Evolutionary conservation across 2,888 invertebrate genomes (phyloP), one percentile per base, ranked within the genome.

Genomic region (Lamellibrachia satsuma): DNA sequence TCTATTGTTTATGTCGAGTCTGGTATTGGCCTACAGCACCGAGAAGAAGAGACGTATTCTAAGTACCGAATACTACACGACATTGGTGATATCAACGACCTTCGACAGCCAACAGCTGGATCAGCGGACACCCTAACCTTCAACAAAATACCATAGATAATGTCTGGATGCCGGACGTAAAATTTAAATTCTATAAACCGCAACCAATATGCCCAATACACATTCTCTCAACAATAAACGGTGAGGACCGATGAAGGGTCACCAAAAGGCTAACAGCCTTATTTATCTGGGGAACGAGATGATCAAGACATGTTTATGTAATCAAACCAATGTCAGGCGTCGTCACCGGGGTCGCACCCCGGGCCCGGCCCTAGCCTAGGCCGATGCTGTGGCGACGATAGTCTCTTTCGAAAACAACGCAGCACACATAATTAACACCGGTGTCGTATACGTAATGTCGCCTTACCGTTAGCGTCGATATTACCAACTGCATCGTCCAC

Each of bases 41-140:
- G 39, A 39, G 39, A 39, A 39, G 75, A 75, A n/a, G 75, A 75
- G 75, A 75, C 75, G 75, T 75, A n/a, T 22, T 15, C 6, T 22
- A 75, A 22, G 22, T 22, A 75, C 22, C 22, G 15, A 75, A 11
- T 75, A n/a, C 75, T 75, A 75, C 39, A 39, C n/a, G 75, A 22
- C 75, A 75, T 75, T 75, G 75, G n/a, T 22, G 55, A 75, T 75
- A 75, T 75, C 75, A 75, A 75, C 75, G n/a, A n/a, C 75, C n/a
- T 6, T 22, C 6, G 75, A 22, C 75, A 15, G 3, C 15, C 22
- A 15, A 55, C 9, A 8, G 55, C 55, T 39, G 39, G 1, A 39
- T 39, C 39, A 39, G 9, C 9, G 55, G 7, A 55, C 55, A 55
- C 9, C 3, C 75, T 15, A 22, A 75, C 75, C 75, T 75, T 22